phyloP scores from a whole-genome alignment of 1,140 invertebrate genomes.

The Zophobas morio region DNA sequence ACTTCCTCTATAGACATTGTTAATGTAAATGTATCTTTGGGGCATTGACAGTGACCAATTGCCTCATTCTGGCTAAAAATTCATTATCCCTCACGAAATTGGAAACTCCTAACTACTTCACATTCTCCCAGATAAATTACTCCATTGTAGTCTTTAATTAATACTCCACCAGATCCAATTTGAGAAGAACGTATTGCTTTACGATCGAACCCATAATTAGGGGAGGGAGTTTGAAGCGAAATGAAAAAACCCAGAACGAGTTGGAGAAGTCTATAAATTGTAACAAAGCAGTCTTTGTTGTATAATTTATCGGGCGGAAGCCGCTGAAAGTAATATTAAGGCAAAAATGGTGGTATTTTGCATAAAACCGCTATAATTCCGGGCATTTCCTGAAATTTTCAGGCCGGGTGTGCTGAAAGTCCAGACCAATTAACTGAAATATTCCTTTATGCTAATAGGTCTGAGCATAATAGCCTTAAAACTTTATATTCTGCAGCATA shows the following conservation, averaged over 20 bases:
- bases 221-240: conserved; percentile 12
- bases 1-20: conserved; percentile 66
- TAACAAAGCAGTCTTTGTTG: conserved; percentile 42
- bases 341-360: conserved; percentile 53
- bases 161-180: conserved; percentile 59
- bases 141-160: conserved; percentile 65
- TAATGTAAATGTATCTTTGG: conserved; percentile 67
- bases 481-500: conserved; percentile 66
- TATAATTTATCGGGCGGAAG: conserved; percentile 43
- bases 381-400: conserved; percentile 61
- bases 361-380: conserved; percentile 62
- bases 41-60: conserved; percentile 67
- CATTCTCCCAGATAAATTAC: conserved; percentile 61
- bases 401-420: conserved; percentile 56
- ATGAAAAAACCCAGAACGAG: conserved; percentile 13
- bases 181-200: conserved; percentile 59
- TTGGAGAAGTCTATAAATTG: conserved; percentile 38
- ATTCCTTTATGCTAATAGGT: conserved; percentile 67
- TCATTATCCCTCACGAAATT: conserved; percentile 66
- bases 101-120: conserved; percentile 63
- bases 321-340: conserved; percentile 46
- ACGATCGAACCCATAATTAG: conserved; percentile 51
- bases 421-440: conserved; percentile 65
- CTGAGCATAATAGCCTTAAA: conserved; percentile 66
- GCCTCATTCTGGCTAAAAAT: conserved; percentile 66